Evolutionary conservation across 1,140 invertebrate genomes (phyloP), one percentile per base, ranked within the genome.

Genomic region (Psix sp.): DNA sequence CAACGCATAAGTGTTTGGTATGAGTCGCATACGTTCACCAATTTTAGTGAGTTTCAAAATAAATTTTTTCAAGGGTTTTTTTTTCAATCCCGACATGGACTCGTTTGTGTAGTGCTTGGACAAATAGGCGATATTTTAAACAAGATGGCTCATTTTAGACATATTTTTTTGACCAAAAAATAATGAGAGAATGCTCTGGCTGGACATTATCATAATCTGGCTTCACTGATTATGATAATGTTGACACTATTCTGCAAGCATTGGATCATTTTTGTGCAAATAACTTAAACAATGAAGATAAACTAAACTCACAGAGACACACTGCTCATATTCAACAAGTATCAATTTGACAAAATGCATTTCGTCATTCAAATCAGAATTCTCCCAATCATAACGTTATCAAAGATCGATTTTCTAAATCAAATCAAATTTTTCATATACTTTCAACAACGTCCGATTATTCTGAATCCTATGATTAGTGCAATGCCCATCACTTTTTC

Each of bases 61-160:
- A 20, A 20, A 5, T 68, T 74, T 48, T 11, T 68, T 16, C 36
- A 48, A 3, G 56, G 68, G 51, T n/a, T n/a, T 74, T 68, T 43
- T 63, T 36, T 54, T 74, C 72, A n/a, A 42, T 68, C 16, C 63
- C 48, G 7, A 39, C 38, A 10, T 57, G 52, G 17, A 52, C 56
- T 15, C 40, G 42, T 26, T 20, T 63, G 6, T 48, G 56, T 33
- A 26, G 13, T 16, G 14, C 60, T 9, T 66, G 68, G 68, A 1
- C 51, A 11, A 39, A 52, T 26, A 13, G 43, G 14, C 31, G 59
- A 29, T 66, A 40, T 49, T 17, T 14, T 14, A 2, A 16, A n/a
- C 13, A 16, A 18, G 42, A 56, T 21, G 45, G 39, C 10, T 10
- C 35, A 14, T 49, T 51, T 24, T 43, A 57, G 14, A 31, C 21